A percentile compares a stretch with the other conserved stretches of the same genome.
Conservation (phyloP, 2,797 vertebrate species). For the Emydoidea blandingii region DNA sequence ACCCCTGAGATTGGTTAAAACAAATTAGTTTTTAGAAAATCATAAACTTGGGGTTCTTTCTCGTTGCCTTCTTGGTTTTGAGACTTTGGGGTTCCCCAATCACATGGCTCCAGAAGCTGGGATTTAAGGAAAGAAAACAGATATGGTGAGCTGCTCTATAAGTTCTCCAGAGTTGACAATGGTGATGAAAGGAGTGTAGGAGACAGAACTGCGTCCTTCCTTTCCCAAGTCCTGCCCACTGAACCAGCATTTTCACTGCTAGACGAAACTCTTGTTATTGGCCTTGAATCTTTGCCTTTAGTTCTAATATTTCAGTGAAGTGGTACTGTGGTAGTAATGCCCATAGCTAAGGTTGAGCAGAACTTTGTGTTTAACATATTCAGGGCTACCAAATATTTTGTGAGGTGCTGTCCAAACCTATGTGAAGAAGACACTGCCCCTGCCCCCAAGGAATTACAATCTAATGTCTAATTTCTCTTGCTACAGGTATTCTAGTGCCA, state of each 20-base stretch:
- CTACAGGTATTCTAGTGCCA: neutral
- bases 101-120: neutral
- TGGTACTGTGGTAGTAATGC: neutral
- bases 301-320: neutral
- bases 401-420: neutral
- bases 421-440: neutral
- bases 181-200: neutral
- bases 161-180: neutral
- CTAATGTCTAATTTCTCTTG: neutral
- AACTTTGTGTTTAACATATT: no score
- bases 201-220: neutral
- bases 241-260: neutral
- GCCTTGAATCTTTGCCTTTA: rapidly evolving
- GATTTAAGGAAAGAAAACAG: neutral
- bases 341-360: neutral
- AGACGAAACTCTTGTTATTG: rapidly evolving
- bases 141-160: neutral
- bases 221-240: neutral
- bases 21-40: neutral
- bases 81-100: neutral
- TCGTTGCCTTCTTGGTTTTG: neutral
- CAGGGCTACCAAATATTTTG: neutral
- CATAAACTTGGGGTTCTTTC: neutral
- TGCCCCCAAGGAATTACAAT: neutral
- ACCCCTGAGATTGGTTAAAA: neutral